Conservation (phyloP, 2,797 vertebrate genomes). For the Thaleichthys pacificus region DNA sequence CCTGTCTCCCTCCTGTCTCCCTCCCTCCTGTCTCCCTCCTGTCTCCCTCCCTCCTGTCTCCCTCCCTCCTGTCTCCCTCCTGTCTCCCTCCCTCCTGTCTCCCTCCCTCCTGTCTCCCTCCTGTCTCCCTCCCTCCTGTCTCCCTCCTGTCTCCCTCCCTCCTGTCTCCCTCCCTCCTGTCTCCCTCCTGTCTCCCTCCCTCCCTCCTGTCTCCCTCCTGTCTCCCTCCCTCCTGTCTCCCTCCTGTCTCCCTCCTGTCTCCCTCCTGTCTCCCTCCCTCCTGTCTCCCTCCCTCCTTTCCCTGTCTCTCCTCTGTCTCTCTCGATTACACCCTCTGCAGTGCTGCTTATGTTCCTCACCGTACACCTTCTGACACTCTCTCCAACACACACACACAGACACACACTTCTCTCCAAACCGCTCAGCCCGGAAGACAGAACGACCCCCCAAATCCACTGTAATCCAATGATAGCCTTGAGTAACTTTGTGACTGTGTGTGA, state of each 20-base stretch:
- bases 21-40: not conserved
- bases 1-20: not conserved
- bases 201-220: too few relatives aligned
- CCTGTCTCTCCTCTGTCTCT: too few relatives aligned
- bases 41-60: too few relatives aligned
- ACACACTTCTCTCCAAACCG: constrained; percentile 6
- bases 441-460: constrained; percentile 29
- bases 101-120: not conserved
- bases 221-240: too few relatives aligned
- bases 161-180: too few relatives aligned
- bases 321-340: constrained; percentile 2
- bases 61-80: too few relatives aligned
- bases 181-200: too few relatives aligned
- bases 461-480: constrained; percentile 48
- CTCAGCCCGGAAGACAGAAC: constrained; percentile 26
- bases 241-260: too few relatives aligned
- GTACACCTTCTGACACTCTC: not conserved
- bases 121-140: not conserved
- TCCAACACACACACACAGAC: not conserved
- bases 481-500: constrained; percentile 30
- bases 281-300: too few relatives aligned
- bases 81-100: too few relatives aligned
- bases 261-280: not conserved
- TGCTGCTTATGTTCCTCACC: not conserved
- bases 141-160: too few relatives aligned